These are phyloP conservation scores for Sturnus vulgaris DNA, from an alignment of 2,113 vertebrate genomes.

Conservation along the genomic window DNA sequence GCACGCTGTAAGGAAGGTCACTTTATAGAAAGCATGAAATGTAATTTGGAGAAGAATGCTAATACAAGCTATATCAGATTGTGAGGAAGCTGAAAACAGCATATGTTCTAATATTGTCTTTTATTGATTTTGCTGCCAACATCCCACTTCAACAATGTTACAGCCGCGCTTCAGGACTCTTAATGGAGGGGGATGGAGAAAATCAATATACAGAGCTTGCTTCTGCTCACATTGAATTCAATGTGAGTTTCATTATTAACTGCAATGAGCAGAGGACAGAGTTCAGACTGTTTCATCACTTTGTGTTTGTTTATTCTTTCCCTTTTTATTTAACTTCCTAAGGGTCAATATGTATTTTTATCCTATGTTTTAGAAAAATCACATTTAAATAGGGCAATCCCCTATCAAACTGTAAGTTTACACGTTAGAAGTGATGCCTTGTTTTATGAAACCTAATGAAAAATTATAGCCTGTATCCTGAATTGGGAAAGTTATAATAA, in stretches of 20 bases:
- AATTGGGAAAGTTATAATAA: not conserved
- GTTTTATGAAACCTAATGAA: slow-evolving; percentile 19
- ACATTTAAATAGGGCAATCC: not conserved
- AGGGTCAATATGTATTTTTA: not conserved
- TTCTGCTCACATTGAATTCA: slow-evolving; percentile 38
- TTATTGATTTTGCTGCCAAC: slow-evolving; percentile 67
- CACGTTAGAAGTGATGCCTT: not conserved
- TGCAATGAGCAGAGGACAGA: slow-evolving; percentile 37
- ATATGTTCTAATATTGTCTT: slow-evolving; percentile 62
- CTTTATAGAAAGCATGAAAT: slow-evolving; percentile 21
- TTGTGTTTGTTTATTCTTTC: slow-evolving; percentile 5
- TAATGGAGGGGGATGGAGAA: slow-evolving; percentile 58
- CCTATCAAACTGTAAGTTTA: not conserved
- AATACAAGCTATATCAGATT: slow-evolving; percentile 47
- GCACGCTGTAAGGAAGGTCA: slow-evolving; percentile 28
- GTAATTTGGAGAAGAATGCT: slow-evolving; percentile 44
- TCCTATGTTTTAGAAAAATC: not conserved
- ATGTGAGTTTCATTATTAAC: slow-evolving; percentile 47
- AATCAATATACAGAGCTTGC: slow-evolving; percentile 68
- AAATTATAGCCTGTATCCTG: slow-evolving; percentile 17
- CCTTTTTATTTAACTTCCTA: slow-evolving; percentile 43
- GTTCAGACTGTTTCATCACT: slow-evolving; percentile 34
- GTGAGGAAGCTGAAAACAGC: slow-evolving; percentile 46
- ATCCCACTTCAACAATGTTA: slow-evolving; percentile 63
- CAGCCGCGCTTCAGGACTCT: slow-evolving; percentile 52